These are phyloP conservation scores for Buathra laborator DNA, from an alignment of 2,888 invertebrate genomes.

Conservation along the genomic window DNA sequence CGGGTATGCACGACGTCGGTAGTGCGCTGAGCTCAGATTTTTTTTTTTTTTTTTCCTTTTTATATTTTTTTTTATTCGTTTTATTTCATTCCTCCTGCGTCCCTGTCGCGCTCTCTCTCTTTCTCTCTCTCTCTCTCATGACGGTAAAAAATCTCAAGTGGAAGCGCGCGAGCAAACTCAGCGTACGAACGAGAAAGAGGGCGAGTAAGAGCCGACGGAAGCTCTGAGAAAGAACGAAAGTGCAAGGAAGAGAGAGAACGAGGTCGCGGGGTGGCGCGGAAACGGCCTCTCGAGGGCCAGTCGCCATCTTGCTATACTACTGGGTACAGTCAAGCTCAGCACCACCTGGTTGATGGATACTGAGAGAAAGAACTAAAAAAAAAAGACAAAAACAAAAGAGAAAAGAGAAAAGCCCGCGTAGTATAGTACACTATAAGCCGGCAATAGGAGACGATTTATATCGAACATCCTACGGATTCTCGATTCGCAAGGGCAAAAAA, in stretches of 20 bases:
- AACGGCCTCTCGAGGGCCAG: conserved; percentile 82
- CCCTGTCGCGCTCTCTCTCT: conserved; percentile 38
- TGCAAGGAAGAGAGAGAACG: conserved; percentile 72
- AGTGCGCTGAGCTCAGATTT: conserved; percentile 48
- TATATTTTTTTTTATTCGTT: conserved; percentile 59
- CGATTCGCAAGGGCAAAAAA: conserved; percentile 14
- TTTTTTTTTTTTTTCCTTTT: conserved; percentile 54
- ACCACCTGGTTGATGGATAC: conserved; percentile 66
- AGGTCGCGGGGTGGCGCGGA: conserved; percentile 76
- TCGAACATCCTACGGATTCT: conserved; percentile 19
- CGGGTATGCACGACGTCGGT: conserved; percentile 59
- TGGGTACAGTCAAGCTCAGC: conserved; percentile 81
- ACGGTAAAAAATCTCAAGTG: conserved; percentile 80
- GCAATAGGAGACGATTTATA: conserved; percentile 48
- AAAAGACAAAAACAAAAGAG: conserved; percentile 28
- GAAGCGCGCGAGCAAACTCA: conserved; percentile 73
- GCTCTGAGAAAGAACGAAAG: conserved; percentile 63
- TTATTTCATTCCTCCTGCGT: conserved; percentile 49
- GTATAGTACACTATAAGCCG: conserved; percentile 24
- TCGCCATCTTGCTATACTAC: conserved; percentile 83
- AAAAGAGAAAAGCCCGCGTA: conserved; percentile 36
- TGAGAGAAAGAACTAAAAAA: conserved; percentile 23
- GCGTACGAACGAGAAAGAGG: conserved; percentile 59
- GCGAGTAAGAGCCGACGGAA: conserved; percentile 55
- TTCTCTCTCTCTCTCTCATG: conserved; percentile 75